Evolutionary conservation across 1,140 invertebrate genomes (phyloP).

Genomic region (Nylanderia fulva): DNA sequence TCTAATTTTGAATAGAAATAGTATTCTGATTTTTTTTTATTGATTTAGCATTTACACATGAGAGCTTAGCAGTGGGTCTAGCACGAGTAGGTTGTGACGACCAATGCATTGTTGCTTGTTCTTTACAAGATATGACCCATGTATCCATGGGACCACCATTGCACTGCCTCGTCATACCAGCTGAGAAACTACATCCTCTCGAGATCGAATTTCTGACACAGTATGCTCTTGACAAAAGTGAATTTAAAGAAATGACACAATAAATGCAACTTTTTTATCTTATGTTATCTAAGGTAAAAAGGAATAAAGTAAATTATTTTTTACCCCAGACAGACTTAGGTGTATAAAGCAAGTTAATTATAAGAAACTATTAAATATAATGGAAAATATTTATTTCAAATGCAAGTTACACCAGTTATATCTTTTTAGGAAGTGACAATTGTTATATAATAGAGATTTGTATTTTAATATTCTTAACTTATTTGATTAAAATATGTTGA

Average conservation of each 20-base stretch:
- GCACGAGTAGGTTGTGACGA: constrained; percentile 95
- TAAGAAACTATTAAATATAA: neutral
- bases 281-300: neutral
- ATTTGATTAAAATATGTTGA: neutral
- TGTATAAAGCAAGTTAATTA: constrained; percentile 1
- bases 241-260: constrained; percentile 1
- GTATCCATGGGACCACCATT: constrained; percentile 95
- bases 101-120: constrained; percentile 92
- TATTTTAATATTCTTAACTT: neutral
- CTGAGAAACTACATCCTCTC: constrained; percentile 94
- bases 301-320: neutral
- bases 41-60: constrained; percentile 85
- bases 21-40: constrained; percentile 55
- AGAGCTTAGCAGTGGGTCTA: constrained; percentile 92
- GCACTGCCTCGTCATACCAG: constrained; percentile 96
- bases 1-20: neutral
- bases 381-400: neutral
- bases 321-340: neutral
- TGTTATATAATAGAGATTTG: neutral
- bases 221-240: constrained; percentile 81
- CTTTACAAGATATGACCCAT: constrained; percentile 91
- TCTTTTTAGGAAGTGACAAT: neutral
- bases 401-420: neutral
- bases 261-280: neutral
- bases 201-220: constrained; percentile 94